Percentiles rank a stretch among this genome's conserved stretches.
Conservation (phyloP, 1,140 invertebrate genomes). For the Bradynema listronoti region DNA sequence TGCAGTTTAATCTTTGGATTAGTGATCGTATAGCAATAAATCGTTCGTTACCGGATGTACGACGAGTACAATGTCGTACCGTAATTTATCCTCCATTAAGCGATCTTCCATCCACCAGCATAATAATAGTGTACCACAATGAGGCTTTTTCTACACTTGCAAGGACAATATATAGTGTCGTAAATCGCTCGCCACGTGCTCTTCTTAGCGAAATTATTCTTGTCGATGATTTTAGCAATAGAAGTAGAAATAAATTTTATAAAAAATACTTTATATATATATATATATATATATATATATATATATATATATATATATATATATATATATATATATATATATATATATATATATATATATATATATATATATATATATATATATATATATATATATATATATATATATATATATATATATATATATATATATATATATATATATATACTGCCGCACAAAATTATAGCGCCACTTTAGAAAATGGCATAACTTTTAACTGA, state of each 20-base stretch:
- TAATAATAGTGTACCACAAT: constrained; percentile 86
- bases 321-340: no score
- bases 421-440: no score
- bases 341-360: no score
- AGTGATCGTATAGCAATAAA: constrained; percentile 96
- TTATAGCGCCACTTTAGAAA: no score
- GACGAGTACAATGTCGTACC: constrained; percentile 60
- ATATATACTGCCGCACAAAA: no score
- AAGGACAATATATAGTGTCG: constrained; percentile 76
- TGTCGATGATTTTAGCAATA: constrained; percentile 79
- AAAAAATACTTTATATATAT: background rate
- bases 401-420: no score
- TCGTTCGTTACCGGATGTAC: constrained; percentile 83
- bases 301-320: no score
- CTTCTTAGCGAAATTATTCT: constrained; percentile 80
- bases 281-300: no score
- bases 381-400: no score
- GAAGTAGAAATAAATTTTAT: constrained; percentile 63
- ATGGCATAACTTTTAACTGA: no score
- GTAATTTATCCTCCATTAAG: constrained; percentile 40
- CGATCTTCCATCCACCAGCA: constrained; percentile 67
- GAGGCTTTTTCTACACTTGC: constrained; percentile 83
- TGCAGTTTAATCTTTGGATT: constrained; percentile 95
- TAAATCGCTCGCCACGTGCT: constrained; percentile 70
- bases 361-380: no score